Evolutionary conservation across 2,113 vertebrate species (phyloP), one percentile per base, ranked within the genome.

Genomic region (Trematomus loennbergii): DNA sequence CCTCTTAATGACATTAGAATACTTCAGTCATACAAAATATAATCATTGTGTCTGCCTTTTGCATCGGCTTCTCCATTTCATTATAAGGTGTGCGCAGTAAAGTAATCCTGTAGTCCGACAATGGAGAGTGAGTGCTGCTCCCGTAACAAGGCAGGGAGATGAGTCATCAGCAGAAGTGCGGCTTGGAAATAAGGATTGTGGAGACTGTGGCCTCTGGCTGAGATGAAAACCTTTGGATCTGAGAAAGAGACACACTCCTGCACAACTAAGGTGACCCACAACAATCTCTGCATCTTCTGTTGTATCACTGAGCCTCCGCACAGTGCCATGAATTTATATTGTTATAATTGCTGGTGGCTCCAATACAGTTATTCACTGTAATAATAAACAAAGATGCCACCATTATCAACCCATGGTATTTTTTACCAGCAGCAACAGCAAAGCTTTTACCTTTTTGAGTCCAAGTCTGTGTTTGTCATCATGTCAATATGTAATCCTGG

Each of bases 181-280:
- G 88, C 86, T 92, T 78, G 81, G 87, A 90, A 91, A 92, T 87
- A 88, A 91, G 85, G 86, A 93, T 90, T 91, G 85, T 82, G 86
- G 75, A 89, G 84, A 89, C 79, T 82, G 94, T 87, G 93, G 92
- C 94, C 96, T 94, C 88, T 90, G 84, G 89, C 88, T 86, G 95
- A 96, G 94, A 91, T 93, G 92, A 96, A 94, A 96, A 96, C 95
- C 96, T 95, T 94, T 96, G 90, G 93, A 95, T 75, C 81, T 88
- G 87, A 90, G 78, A 12, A 0, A 91, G 89, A 94, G 93, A 87
- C 90, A 79, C 79, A 76, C 71, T 79, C 80, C 66, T 78, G 79
- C 76, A 82, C 76, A 86, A 77, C 73, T 71, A 78, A 81, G 78
- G 76, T 81, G 86, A 87, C 78, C 72, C 82, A 84, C 80, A 86